Evolutionary conservation across 2,797 vertebrate genomes (phyloP).

Genomic region (Cirrhinus mrigala): DNA sequence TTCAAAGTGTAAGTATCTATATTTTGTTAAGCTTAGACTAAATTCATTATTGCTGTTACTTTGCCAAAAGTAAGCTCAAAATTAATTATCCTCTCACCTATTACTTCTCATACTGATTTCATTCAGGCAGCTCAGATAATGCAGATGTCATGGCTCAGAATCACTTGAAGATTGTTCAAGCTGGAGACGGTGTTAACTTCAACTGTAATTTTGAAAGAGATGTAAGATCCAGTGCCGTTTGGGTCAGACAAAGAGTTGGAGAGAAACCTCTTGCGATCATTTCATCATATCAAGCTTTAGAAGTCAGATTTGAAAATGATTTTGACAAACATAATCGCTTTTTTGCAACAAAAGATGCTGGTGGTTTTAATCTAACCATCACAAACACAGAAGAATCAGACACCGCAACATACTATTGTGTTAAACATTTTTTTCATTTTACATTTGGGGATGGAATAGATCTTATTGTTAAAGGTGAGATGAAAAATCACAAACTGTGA

Average conservation of each 20-base stretch:
- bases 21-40: not conserved
- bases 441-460: no score
- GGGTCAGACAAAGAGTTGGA: not conserved
- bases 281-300: not conserved
- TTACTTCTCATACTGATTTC: not conserved
- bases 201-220: no score
- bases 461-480: no score
- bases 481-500: no score
- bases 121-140: no score
- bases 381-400: not conserved
- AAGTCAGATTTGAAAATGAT: accelerated
- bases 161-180: no score
- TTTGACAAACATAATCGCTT: not conserved
- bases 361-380: not conserved
- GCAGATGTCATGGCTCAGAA: no score
- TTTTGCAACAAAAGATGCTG: not conserved
- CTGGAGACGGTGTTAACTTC: no score
- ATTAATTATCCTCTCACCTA: not conserved
- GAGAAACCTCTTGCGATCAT: not conserved
- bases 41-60: not conserved
- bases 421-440: no score
- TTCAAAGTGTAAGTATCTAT: not conserved
- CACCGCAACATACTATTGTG: not conserved
- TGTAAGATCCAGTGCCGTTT: not conserved
- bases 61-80: not conserved